These are phyloP conservation scores for Hafferia zeledoni DNA, from an alignment of 2,797 vertebrate genomes.

Conservation along the genomic window DNA sequence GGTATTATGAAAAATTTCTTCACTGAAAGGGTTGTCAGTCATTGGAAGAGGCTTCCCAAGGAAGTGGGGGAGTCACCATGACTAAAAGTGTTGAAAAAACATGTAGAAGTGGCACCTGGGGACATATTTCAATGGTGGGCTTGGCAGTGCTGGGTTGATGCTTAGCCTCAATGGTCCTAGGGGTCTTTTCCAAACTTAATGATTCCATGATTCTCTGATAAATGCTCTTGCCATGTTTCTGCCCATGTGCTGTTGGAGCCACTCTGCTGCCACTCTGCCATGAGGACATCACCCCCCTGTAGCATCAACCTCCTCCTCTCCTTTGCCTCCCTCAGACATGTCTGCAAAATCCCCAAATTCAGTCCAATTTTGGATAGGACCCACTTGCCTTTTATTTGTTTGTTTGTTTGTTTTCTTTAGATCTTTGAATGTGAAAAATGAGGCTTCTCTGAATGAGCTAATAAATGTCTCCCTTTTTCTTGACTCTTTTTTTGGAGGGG, in stretches of 20 bases:
- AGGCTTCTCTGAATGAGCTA: not conserved
- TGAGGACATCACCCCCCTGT: fast-evolving
- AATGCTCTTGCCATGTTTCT: not conserved
- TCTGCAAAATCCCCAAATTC: not conserved
- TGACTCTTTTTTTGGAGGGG: not conserved
- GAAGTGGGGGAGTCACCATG: not conserved
- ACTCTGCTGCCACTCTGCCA: not conserved
- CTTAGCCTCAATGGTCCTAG: not conserved
- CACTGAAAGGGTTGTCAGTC: not conserved
- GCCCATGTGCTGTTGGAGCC: fast-evolving
- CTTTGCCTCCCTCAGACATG: fast-evolving
- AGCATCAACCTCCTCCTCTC: not conserved
- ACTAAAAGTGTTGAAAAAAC: not conserved
- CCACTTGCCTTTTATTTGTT: not conserved
- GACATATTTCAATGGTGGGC: fast-evolving
- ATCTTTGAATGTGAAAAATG: not conserved
- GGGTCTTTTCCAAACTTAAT: not conserved
- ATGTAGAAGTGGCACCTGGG: not conserved
- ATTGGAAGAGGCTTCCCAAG: too few relatives aligned
- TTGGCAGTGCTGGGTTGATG: not conserved
- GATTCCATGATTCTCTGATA: not conserved
- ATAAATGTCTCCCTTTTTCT: not conserved
- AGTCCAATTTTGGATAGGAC: not conserved
- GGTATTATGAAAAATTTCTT: not conserved
- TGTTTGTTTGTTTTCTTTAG: not conserved